Percentiles rank a stretch among this genome's conserved stretches.
phyloP scores from a whole-genome alignment of 2,888 invertebrate genomes.

The Aplocera efformata region DNA sequence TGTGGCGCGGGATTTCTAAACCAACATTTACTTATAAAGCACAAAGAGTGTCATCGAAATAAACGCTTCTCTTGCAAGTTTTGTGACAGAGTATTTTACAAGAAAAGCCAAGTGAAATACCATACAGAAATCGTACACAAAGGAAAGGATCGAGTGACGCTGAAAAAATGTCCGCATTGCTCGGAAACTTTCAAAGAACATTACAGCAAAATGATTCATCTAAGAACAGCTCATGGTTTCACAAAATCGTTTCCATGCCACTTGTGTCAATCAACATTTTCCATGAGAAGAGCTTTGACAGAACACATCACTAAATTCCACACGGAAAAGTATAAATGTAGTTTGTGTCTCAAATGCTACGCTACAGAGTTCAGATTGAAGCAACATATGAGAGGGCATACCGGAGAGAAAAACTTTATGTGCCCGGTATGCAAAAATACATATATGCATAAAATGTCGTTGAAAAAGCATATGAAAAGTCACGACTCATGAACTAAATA shows the following conservation, averaged over 20 bases:
- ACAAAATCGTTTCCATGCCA: conserved; percentile 61
- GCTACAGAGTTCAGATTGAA: conserved; percentile 58
- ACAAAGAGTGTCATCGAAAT: conserved; percentile 43
- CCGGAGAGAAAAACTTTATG: conserved; percentile 63
- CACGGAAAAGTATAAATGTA: conserved; percentile 63
- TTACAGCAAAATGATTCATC: conserved; percentile 65
- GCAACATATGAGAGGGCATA: conserved; percentile 63
- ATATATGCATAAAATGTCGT: conserved; percentile 64
- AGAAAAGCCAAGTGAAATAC: conserved; percentile 63
- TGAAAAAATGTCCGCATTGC: conserved; percentile 67
- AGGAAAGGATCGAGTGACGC: conserved; percentile 46
- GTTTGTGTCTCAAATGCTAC: conserved; percentile 64
- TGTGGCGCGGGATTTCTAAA: conserved; percentile 53
- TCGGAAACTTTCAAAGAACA: conserved; percentile 66
- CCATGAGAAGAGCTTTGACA: conserved; percentile 58
- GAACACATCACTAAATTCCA: conserved; percentile 66
- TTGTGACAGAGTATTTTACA: conserved; percentile 59
- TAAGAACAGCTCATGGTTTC: conserved; percentile 63
- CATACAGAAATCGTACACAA: conserved; percentile 59
- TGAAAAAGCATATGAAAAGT: conserved; percentile 64
- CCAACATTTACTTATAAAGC: conserved; percentile 44
- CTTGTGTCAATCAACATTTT: conserved; percentile 52
- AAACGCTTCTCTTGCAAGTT: conserved; percentile 45
- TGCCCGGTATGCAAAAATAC: conserved; percentile 63
- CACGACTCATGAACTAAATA: no score